phyloP scores from a whole-genome alignment of 2,888 invertebrate species.

The Panzeria rudis region DNA sequence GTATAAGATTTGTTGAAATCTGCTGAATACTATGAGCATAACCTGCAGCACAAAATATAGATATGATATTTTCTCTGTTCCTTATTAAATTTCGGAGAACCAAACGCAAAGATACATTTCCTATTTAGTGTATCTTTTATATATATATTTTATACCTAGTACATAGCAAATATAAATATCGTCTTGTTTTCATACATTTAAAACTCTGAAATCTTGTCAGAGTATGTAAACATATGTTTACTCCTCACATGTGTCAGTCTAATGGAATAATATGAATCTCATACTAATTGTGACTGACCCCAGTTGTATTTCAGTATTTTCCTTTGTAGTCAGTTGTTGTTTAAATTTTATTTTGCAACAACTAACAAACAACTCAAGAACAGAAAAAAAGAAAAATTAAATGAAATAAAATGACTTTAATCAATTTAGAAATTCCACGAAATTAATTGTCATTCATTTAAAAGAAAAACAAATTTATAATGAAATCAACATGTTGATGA shows the following conservation, averaged over 20 bases:
- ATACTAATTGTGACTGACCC: conserved; percentile 50
- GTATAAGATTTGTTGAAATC: too few relatives aligned
- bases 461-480: conserved; percentile 63
- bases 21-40: too few relatives aligned
- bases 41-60: too few relatives aligned
- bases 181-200: neutral
- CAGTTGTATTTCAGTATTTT: conserved; percentile 47
- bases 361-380: conserved; percentile 10
- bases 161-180: too few relatives aligned
- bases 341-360: conserved; percentile 62
- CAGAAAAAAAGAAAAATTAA: neutral
- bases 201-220: neutral
- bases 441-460: conserved; percentile 71
- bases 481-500: conserved; percentile 58
- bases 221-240: neutral
- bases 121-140: too few relatives aligned
- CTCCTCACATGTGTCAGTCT: conserved; percentile 7
- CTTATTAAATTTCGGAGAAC: too few relatives aligned
- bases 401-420: conserved; percentile 61
- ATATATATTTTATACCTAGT: too few relatives aligned
- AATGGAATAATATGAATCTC: conserved; percentile 45
- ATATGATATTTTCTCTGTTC: too few relatives aligned
- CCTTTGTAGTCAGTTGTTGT: conserved; percentile 69
- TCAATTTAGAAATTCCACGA: conserved; percentile 72
- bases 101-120: too few relatives aligned